Evolutionary conservation across 2,113 vertebrate genomes (phyloP).

Genomic region (Anarhynchus alexandrinus): DNA sequence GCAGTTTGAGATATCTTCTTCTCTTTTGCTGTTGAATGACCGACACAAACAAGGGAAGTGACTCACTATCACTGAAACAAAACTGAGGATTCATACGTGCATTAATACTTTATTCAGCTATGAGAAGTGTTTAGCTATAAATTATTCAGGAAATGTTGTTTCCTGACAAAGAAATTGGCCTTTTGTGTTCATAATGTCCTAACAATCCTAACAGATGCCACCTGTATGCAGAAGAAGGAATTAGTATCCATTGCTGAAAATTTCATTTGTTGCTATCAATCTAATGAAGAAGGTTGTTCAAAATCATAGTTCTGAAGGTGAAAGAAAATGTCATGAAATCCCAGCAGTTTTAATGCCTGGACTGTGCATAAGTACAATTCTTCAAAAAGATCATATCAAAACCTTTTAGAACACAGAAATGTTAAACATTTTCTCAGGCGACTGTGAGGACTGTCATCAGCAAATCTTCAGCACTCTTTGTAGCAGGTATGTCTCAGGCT

Average conservation of each 20-base stretch:
- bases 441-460: neutral
- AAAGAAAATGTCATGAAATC: neutral
- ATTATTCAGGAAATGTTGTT: conserved; percentile 5
- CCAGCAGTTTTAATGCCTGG: neutral
- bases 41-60: neutral
- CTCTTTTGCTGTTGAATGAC: neutral
- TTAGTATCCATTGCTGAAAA: neutral
- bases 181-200: neutral
- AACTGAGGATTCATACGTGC: neutral
- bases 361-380: neutral
- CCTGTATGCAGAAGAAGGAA: neutral
- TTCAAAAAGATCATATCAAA: neutral
- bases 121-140: neutral
- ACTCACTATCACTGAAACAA: conserved; percentile 15
- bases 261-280: neutral
- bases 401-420: neutral
- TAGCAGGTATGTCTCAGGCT: neutral
- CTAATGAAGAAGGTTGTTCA: neutral
- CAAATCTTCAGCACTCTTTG: neutral
- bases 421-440: neutral
- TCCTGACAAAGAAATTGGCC: neutral
- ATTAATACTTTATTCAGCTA: neutral
- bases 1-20: neutral
- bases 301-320: neutral
- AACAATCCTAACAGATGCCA: neutral